These are phyloP conservation scores for mouse (Mus musculus) DNA, from an alignment of 2,113 vertebrate genomes.

Conservation along the genomic window DNA sequence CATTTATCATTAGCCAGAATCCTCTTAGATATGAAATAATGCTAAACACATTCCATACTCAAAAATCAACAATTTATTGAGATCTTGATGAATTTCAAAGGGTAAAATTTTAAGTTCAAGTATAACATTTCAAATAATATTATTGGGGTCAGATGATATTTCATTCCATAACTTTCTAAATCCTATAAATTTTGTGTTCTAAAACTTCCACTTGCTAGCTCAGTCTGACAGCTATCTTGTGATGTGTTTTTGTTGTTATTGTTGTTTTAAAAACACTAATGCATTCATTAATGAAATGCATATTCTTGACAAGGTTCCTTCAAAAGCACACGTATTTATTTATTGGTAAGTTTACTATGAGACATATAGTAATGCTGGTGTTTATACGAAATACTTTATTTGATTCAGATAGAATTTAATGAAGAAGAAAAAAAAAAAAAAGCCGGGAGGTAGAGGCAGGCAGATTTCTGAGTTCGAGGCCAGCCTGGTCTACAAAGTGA, in stretches of 20 bases:
- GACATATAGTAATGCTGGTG: slow-evolving; percentile 53
- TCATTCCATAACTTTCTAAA: neutral
- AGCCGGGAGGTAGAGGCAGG: too few relatives aligned
- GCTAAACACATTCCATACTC: neutral
- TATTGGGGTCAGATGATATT: neutral
- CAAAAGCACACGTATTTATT: slow-evolving; percentile 40
- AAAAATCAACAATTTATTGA: neutral
- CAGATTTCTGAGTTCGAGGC: too few relatives aligned
- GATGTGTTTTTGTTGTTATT: neutral
- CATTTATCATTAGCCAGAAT: neutral
- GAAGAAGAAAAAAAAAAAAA: too few relatives aligned
- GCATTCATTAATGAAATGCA: slow-evolving; percentile 48
- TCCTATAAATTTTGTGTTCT: neutral
- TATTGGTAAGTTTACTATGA: slow-evolving; percentile 61
- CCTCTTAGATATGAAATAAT: too few relatives aligned
- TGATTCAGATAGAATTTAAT: slow-evolving; percentile 73
- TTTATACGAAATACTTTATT: slow-evolving; percentile 76
- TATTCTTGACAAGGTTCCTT: slow-evolving; percentile 47
- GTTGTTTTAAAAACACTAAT: neutral
- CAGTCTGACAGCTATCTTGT: neutral
- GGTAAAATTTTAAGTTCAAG: neutral
- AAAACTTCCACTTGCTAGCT: neutral
- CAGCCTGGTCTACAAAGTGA: too few relatives aligned
- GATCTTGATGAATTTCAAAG: neutral
- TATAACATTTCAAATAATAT: slow-evolving; percentile 38